Conservation (phyloP, 2,113 vertebrate species). For the Fulica atra region DNA sequence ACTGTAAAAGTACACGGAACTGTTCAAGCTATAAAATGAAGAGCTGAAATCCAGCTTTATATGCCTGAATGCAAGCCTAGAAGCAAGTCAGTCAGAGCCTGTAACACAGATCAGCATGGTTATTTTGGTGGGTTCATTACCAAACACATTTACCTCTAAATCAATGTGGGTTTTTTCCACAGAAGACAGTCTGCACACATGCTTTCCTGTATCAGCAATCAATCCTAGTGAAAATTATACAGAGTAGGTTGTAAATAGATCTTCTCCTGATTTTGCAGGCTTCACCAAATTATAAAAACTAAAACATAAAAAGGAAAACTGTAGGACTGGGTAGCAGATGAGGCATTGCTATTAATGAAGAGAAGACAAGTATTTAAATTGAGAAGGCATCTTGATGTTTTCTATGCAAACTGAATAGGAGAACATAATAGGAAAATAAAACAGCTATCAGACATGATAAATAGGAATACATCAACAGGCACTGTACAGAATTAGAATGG, state of each 20-base stretch:
- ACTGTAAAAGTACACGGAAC: constrained; percentile 11
- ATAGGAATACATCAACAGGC: constrained; percentile 10
- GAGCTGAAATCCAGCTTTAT: neutral
- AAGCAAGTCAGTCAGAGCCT: neutral
- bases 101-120: neutral
- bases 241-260: neutral
- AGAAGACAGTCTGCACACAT: neutral
- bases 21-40: neutral
- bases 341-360: constrained; percentile 31
- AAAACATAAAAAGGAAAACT: neutral
- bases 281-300: neutral
- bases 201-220: neutral
- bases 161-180: neutral
- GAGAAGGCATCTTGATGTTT: constrained; percentile 1
- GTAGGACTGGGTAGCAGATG: neutral
- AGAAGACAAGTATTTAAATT: constrained; percentile 44
- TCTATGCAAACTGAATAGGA: neutral
- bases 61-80: neutral
- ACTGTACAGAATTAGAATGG: neutral
- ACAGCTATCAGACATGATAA: constrained; percentile 23
- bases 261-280: neutral
- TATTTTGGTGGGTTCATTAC: neutral
- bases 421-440: constrained; percentile 32
- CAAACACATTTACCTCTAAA: neutral
- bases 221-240: neutral